phyloP scores from a whole-genome alignment of 1,140 invertebrate genomes.

The Drosophila pallidifrons region DNA sequence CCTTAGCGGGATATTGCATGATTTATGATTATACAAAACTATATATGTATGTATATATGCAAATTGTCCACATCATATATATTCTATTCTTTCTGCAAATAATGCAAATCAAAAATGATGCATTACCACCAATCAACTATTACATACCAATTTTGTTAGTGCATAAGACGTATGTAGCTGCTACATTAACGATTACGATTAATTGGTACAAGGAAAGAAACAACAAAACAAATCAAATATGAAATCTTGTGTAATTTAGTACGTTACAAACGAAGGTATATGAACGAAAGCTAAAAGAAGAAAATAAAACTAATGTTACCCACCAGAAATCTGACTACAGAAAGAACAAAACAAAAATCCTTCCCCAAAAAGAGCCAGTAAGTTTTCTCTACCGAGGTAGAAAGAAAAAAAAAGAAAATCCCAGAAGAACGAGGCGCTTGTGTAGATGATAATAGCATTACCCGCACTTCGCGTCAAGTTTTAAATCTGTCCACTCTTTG shows the following conservation, averaged over 20 bases:
- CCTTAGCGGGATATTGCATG: conserved; percentile 6
- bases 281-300: conserved; percentile 37
- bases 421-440: conserved; percentile 26
- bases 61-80: conserved; percentile 14
- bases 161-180: conserved; percentile 65
- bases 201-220: conserved; percentile 52
- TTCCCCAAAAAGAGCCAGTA: conserved; percentile 6
- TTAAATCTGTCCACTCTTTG: conserved; percentile 13
- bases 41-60: conserved; percentile 12
- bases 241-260: conserved; percentile 67
- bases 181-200: conserved; percentile 41
- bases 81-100: background rate
- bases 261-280: conserved; percentile 43
- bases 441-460: conserved; percentile 43
- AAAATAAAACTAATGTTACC: conserved; percentile 75
- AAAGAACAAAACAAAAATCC: conserved; percentile 14
- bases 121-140: conserved; percentile 4
- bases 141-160: conserved; percentile 60
- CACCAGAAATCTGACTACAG: conserved; percentile 61
- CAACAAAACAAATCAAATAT: conserved; percentile 26
- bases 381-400: conserved; percentile 24
- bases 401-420: background rate
- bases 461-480: conserved; percentile 34
- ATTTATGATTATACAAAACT: conserved; percentile 1
- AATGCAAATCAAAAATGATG: conserved; percentile 23